These are phyloP conservation scores for Pterobdella sp. DNA, from an alignment of 2,888 invertebrate genomes.

Conservation along the genomic window DNA sequence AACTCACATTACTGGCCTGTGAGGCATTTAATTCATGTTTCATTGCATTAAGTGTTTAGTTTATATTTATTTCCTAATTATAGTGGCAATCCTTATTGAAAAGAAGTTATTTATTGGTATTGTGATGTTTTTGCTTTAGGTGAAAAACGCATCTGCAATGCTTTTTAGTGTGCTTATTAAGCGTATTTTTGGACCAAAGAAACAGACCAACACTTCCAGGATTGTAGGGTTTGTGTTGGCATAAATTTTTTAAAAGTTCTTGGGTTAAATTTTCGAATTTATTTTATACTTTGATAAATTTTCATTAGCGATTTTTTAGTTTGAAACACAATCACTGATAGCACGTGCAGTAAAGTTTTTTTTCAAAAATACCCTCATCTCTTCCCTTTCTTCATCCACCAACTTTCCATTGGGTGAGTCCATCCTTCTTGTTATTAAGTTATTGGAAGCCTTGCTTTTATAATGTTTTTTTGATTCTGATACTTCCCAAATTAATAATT, in stretches of 20 bases:
- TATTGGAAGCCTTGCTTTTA: neutral
- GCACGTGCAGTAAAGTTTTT: constrained; percentile 19
- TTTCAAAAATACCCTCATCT: constrained; percentile 20
- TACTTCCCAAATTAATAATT: neutral
- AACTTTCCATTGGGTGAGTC: no score
- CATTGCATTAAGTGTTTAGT: no score
- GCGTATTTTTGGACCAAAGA: constrained; percentile 74
- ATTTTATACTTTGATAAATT: no score
- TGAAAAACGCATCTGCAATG: constrained; percentile 72
- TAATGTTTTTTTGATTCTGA: neutral
- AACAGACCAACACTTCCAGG: constrained; percentile 55
- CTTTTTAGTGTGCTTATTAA: constrained; percentile 73
- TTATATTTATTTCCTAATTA: no score
- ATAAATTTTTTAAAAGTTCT: neutral
- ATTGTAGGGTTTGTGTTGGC: neutral
- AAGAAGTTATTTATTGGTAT: no score
- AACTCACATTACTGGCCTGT: constrained; percentile 68
- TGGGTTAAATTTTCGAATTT: no score
- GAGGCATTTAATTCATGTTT: no score
- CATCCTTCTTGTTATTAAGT: no score
- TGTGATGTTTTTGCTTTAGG: no score
- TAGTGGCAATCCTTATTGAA: no score
- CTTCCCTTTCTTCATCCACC: constrained; percentile 15
- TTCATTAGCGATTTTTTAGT: no score
- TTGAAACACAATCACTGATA: no score